Evolutionary conservation across 1,140 invertebrate species (phyloP).

Genomic region (Acromyrmex echinatior): DNA sequence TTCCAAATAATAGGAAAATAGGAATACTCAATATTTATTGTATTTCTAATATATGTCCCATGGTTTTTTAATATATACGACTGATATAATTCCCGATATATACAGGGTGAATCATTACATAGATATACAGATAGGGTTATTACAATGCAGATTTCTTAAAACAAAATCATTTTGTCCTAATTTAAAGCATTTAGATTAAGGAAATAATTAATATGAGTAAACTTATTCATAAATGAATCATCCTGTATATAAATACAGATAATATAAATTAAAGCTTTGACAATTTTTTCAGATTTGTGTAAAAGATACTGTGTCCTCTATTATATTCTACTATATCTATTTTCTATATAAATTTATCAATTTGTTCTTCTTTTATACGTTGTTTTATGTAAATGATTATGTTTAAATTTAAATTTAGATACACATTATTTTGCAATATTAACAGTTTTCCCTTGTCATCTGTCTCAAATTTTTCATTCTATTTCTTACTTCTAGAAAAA

Average conservation of each 20-base stretch:
- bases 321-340: constrained; percentile 8
- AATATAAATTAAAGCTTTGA: constrained; percentile 8
- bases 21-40: constrained; percentile 4
- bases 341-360: neutral
- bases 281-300: constrained; percentile 18
- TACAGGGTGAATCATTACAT: constrained; percentile 43
- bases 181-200: neutral
- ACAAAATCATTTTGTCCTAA: neutral
- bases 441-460: neutral
- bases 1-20: constrained; percentile 12
- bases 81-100: constrained; percentile 38
- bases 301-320: neutral
- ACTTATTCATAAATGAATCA: neutral
- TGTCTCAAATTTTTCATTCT: constrained; percentile 2
- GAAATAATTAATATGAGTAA: neutral
- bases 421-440: neutral
- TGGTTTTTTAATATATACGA: constrained; percentile 26
- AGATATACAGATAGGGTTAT: neutral
- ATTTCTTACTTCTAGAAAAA: neutral
- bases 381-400: constrained; percentile 6
- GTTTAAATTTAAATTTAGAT: constrained; percentile 24
- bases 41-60: neutral
- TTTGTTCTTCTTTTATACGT: constrained; percentile 14
- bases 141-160: neutral
- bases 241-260: constrained; percentile 18